Percentiles rank a stretch among this genome's conserved stretches.
phyloP scores from a whole-genome alignment of 2,113 vertebrate species.

The Spea bombifrons region DNA sequence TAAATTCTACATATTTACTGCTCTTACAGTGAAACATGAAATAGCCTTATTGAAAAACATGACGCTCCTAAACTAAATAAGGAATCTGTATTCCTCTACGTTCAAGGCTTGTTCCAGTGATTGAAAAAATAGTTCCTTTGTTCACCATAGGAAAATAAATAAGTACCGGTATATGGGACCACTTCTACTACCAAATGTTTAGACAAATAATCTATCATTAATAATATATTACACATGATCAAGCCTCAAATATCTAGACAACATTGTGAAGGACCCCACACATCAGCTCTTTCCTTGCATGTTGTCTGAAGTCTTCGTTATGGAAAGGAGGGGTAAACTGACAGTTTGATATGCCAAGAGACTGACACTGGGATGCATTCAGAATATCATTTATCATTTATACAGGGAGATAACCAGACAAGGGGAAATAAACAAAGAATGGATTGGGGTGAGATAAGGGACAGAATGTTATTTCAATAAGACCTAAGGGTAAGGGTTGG shows the following conservation, averaged over 20 bases:
- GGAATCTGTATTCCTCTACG: too few species aligned
- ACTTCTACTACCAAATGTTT: too few species aligned
- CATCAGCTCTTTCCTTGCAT: constrained; percentile 4
- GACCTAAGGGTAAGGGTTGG: constrained; percentile 16
- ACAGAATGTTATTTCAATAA: constrained; percentile 40
- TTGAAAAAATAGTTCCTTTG: too few species aligned
- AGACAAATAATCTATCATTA: too few species aligned
- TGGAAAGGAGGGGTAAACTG: constrained; percentile 41
- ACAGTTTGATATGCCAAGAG: constrained; percentile 46
- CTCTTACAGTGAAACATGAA: too few species aligned
- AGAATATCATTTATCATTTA: constrained; percentile 49
- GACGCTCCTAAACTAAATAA: too few species aligned
- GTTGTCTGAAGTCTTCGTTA: constrained; percentile 15
- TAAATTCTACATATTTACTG: too few species aligned
- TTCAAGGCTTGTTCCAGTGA: too few species aligned
- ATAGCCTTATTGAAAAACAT: too few species aligned
- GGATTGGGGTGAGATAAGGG: constrained; percentile 43
- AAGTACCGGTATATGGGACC: too few species aligned
- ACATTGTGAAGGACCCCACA: not conserved
- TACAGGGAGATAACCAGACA: constrained; percentile 32
- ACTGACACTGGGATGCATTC: constrained; percentile 37
- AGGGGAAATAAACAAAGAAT: constrained; percentile 23
- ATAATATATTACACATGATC: not conserved
- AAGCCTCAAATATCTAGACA: not conserved
- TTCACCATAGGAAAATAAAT: too few species aligned